A percentile compares a stretch with the other conserved stretches of the same genome.
Evolutionary conservation across 2,113 vertebrate genomes (phyloP).

Genomic region (Dicaeum eximium): DNA sequence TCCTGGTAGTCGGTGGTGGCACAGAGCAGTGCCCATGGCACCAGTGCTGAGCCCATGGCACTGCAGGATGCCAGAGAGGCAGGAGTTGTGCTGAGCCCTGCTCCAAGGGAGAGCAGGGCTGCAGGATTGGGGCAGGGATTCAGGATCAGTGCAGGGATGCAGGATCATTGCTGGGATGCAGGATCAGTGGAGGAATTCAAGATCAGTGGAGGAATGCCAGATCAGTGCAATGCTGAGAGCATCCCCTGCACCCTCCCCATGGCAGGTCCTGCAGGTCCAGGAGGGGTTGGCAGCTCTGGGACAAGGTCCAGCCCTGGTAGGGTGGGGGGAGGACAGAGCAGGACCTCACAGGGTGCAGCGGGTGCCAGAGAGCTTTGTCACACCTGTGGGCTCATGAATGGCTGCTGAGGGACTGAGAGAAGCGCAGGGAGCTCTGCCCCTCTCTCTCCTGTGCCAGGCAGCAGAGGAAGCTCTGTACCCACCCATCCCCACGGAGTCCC

Average conservation of each 20-base stretch:
- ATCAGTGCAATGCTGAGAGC: not conserved
- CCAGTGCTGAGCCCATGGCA: not conserved
- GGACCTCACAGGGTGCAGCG: not conserved
- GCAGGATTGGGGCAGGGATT: not conserved
- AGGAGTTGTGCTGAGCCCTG: accelerated
- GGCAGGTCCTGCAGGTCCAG: not conserved
- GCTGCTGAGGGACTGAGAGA: not conserved
- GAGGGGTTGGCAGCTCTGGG: not conserved
- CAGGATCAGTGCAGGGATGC: not conserved
- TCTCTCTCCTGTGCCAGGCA: not conserved
- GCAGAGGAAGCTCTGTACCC: not conserved
- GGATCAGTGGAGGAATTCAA: not conserved
- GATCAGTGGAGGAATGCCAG: not conserved
- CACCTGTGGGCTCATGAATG: not conserved
- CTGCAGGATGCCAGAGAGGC: not conserved
- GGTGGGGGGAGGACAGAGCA: not conserved
- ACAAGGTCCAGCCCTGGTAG: not conserved
- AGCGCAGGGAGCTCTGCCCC: not conserved
- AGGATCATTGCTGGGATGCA: not conserved
- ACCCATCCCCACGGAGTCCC: no score
- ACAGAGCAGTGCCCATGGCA: not conserved
- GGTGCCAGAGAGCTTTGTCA: not conserved
- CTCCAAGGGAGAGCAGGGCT: not conserved
- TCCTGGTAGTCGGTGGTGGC: not conserved
- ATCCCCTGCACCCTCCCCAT: not conserved